Conservation (phyloP, 2,797 vertebrate genomes). For the Philypnodon macrostomus region DNA sequence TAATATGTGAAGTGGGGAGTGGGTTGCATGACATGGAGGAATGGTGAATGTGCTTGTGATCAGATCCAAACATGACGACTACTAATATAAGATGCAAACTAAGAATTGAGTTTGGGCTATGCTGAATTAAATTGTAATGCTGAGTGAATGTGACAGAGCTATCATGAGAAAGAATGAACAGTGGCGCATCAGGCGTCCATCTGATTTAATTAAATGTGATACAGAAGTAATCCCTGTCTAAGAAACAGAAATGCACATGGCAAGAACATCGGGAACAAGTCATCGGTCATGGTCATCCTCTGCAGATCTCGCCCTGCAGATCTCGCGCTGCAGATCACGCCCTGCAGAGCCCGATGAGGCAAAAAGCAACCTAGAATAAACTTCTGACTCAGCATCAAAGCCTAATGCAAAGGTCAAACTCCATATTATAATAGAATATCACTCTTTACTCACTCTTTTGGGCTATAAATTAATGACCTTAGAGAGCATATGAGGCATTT, state of each 20-base stretch:
- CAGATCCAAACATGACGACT: conserved; percentile 29
- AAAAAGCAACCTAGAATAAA: conserved; percentile 35
- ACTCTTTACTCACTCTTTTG: conserved; percentile 48
- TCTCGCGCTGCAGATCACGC: conserved; percentile 20
- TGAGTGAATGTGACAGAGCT: conserved; percentile 57
- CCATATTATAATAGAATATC: conserved; percentile 53
- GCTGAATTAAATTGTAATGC: conserved; percentile 50
- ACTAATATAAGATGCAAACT: conserved; percentile 36
- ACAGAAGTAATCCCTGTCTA: conserved; percentile 42
- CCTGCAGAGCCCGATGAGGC: conserved; percentile 41
- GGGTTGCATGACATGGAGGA: neutral
- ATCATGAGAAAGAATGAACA: conserved; percentile 44
- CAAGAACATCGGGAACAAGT: conserved; percentile 47
- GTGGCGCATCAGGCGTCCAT: conserved; percentile 42
- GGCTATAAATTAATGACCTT: conserved; percentile 60
- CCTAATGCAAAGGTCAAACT: conserved; percentile 64
- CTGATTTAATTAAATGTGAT: conserved; percentile 59
- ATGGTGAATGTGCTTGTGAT: conserved; percentile 27
- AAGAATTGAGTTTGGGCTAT: conserved; percentile 20
- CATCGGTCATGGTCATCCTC: conserved; percentile 52
- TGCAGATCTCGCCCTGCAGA: conserved; percentile 38
- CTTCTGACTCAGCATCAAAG: conserved; percentile 51
- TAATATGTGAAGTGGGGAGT: conserved; percentile 13
- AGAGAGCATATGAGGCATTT: conserved; percentile 32
- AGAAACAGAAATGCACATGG: conserved; percentile 45